Percentiles rank a stretch among this genome's conserved stretches.
phyloP scores from a whole-genome alignment of 2,797 vertebrate species.

The Leptatherina wallacei region DNA sequence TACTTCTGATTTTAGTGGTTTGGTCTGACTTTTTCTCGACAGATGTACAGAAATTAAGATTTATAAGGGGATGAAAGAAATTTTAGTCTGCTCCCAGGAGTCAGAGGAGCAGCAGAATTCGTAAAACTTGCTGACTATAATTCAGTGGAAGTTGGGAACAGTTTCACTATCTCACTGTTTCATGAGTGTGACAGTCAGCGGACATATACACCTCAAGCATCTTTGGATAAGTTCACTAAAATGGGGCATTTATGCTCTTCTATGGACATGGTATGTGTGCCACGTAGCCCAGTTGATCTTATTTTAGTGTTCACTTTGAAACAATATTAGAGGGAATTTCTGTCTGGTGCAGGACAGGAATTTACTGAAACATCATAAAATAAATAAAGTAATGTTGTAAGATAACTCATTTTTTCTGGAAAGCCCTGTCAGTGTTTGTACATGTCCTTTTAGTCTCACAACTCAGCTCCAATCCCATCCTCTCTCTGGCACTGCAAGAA shows the following conservation, averaged over 20 bases:
- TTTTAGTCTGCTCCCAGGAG: not conserved
- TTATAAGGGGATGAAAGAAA: constrained; percentile 7
- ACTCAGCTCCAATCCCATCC: not conserved
- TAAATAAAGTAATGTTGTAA: not conserved
- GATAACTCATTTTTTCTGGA: not conserved
- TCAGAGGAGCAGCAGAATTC: constrained; percentile 3
- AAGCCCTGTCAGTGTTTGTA: too few species aligned
- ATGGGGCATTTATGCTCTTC: not conserved
- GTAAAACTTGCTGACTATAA: constrained; percentile 19
- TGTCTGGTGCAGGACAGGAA: not conserved
- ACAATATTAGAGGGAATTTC: not conserved
- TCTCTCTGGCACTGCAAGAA: not conserved
- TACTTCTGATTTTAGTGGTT: not conserved
- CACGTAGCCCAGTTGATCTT: not conserved
- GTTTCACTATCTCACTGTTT: constrained; percentile 26
- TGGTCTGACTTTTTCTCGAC: not conserved
- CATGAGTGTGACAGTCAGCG: constrained; percentile 29
- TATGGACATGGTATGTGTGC: not conserved
- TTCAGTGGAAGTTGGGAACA: constrained; percentile 15
- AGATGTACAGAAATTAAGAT: constrained; percentile 6
- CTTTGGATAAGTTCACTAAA: constrained; percentile 28
- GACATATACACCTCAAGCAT: constrained; percentile 24
- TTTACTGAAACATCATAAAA: not conserved
- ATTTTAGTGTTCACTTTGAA: not conserved
- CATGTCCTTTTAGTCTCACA: not conserved